phyloP scores from a whole-genome alignment of 2,888 invertebrate species.

The Gortyna flavago region DNA sequence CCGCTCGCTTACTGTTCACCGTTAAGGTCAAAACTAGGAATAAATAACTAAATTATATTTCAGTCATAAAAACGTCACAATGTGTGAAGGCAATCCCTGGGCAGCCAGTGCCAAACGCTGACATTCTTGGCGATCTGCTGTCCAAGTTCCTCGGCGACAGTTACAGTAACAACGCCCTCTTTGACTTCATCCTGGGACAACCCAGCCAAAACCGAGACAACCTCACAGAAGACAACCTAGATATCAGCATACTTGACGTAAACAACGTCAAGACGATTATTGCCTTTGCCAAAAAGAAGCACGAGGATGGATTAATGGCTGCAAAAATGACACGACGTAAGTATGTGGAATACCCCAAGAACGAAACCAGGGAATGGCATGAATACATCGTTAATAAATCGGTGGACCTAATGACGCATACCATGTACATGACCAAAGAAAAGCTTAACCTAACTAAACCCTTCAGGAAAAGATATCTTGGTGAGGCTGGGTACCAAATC shows the following conservation, averaged over 20 bases:
- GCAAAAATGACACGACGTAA: neutral
- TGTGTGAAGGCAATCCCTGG: constrained; percentile 17
- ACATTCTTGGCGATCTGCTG: constrained; percentile 30
- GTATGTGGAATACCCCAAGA: rapidly evolving
- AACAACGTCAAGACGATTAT: constrained; percentile 37
- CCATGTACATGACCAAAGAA: constrained; percentile 68
- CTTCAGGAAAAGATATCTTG: constrained; percentile 50
- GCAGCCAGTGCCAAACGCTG: constrained; percentile 41
- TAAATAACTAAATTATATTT: constrained; percentile 11
- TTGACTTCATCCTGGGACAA: constrained; percentile 42
- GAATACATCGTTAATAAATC: constrained; percentile 41
- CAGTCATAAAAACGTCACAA: constrained; percentile 27
- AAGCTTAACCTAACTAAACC: constrained; percentile 63
- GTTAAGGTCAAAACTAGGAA: neutral
- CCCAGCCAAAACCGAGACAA: neutral
- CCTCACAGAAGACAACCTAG: constrained; percentile 27
- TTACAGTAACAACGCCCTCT: constrained; percentile 29
- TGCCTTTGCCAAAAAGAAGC: constrained; percentile 19
- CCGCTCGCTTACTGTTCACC: neutral
- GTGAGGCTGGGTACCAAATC: constrained; percentile 58
- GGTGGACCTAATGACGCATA: constrained; percentile 69
- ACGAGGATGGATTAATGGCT: neutral
- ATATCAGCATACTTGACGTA: constrained; percentile 43
- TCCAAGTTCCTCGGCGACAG: constrained; percentile 34
- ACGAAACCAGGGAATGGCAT: neutral